A percentile compares a stretch with the other conserved stretches of the same genome.
These are phyloP conservation scores for Drosophila seguyi DNA, from an alignment of 1,140 invertebrate genomes.

Conservation along the genomic window DNA sequence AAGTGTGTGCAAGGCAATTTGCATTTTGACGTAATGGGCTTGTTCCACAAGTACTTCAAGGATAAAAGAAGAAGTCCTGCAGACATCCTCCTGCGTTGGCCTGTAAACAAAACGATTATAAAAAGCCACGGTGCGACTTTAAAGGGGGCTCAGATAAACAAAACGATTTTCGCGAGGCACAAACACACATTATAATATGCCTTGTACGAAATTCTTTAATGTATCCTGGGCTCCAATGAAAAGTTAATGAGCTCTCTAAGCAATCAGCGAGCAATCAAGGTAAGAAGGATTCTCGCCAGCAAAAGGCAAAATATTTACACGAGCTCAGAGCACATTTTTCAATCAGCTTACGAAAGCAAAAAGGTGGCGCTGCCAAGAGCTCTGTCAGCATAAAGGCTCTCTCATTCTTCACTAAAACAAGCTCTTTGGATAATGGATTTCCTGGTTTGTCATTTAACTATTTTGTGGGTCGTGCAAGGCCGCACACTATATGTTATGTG, in stretches of 20 bases:
- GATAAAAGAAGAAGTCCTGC: conserved; percentile 17
- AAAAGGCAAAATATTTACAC: conserved; percentile 46
- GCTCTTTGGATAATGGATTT: conserved; percentile 60
- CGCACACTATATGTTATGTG: not conserved
- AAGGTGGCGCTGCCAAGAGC: conserved; percentile 5
- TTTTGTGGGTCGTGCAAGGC: conserved; percentile 18
- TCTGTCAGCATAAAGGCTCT: conserved; percentile 14
- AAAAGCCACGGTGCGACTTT: not conserved
- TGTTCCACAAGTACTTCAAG: conserved; percentile 44
- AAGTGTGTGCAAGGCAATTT: conserved; percentile 60
- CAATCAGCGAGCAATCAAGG: conserved; percentile 40
- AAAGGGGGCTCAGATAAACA: conserved; percentile 26
- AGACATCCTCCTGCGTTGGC: conserved; percentile 6
- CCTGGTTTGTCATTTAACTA: conserved; percentile 41
- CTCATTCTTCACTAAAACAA: conserved; percentile 6
- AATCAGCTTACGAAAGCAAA: conserved; percentile 25
- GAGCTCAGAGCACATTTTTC: conserved; percentile 21
- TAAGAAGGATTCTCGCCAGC: not conserved
- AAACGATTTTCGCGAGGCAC: conserved; percentile 28
- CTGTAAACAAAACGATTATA: conserved; percentile 50
- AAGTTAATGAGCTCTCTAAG: conserved; percentile 50
- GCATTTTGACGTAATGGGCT: conserved; percentile 52
- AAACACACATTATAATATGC: conserved; percentile 9
- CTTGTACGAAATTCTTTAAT: conserved; percentile 21
- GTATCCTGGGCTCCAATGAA: conserved; percentile 28